Evolutionary conservation across 2,797 vertebrate genomes (phyloP).

Genomic region (Sebastolobus altivelis): DNA sequence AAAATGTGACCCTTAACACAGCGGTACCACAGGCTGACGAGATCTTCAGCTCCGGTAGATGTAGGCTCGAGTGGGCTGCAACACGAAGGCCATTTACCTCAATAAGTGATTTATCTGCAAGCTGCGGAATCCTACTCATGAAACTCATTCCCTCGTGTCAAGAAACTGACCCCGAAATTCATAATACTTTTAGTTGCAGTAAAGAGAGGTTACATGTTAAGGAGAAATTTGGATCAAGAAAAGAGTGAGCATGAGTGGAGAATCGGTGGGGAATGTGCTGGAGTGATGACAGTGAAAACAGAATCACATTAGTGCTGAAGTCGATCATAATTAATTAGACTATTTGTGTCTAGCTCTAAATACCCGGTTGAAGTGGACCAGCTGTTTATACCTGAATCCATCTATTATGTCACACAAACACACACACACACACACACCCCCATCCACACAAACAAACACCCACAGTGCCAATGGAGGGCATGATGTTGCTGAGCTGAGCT

Average conservation of each 20-base stretch:
- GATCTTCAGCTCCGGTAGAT: slow-evolving; percentile 38
- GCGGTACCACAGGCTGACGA: slow-evolving; percentile 27
- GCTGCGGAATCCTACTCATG: slow-evolving; percentile 13
- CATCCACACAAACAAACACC: slow-evolving; percentile 42
- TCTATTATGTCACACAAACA: slow-evolving; percentile 44
- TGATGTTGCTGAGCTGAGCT: slow-evolving; percentile 51
- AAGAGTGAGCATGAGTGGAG: neutral
- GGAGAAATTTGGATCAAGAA: slow-evolving; percentile 4
- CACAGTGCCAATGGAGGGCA: slow-evolving; percentile 17
- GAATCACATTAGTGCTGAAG: slow-evolving; percentile 29
- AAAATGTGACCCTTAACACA: slow-evolving; percentile 46
- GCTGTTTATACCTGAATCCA: slow-evolving; percentile 67
- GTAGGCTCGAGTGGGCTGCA: slow-evolving; percentile 48
- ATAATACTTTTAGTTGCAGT: slow-evolving; percentile 8
- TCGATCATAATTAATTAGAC: slow-evolving; percentile 63
- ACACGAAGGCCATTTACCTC: slow-evolving; percentile 53
- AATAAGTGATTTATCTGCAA: slow-evolving; percentile 48
- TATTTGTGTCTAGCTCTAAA: slow-evolving; percentile 52
- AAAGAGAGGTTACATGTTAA: slow-evolving; percentile 8
- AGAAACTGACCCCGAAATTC: slow-evolving; percentile 48
- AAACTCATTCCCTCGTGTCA: slow-evolving; percentile 43
- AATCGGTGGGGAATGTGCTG: slow-evolving; percentile 8
- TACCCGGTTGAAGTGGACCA: slow-evolving; percentile 56
- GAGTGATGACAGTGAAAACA: slow-evolving; percentile 24
- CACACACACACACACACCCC: slow-evolving; percentile 24